These are phyloP conservation scores for Petaurus breviceps DNA, from an alignment of 2,113 vertebrate species.

Conservation along the genomic window DNA sequence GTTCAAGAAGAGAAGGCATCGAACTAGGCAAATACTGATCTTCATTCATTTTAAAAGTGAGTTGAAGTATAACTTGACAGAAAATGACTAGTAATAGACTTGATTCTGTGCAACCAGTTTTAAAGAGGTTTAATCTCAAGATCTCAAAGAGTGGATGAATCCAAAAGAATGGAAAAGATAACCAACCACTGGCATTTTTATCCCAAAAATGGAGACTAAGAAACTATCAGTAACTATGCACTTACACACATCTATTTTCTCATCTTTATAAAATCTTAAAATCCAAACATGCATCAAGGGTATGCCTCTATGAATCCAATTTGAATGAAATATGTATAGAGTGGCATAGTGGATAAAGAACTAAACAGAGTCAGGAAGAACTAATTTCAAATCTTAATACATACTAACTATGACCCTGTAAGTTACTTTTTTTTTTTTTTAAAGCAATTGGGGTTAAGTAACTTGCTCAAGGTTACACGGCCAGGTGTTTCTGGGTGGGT, in stretches of 20 bases:
- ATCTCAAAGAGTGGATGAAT: neutral
- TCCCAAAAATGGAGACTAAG: neutral
- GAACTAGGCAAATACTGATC: neutral
- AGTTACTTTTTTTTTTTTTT: no score
- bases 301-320: neutral
- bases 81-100: neutral
- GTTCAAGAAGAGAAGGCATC: neutral
- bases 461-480: no score
- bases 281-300: neutral
- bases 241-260: neutral
- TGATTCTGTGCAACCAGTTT: neutral
- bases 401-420: neutral
- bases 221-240: neutral
- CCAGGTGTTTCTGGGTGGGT: no score
- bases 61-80: neutral
- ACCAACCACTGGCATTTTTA: neutral
- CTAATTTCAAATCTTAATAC: no score
- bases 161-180: neutral
- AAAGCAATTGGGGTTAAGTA: no score
- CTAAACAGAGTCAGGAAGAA: neutral
- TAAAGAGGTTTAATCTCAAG: neutral
- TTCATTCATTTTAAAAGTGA: neutral
- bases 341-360: neutral
- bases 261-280: neutral
- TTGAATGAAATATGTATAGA: neutral